Conservation (phyloP, 1,140 invertebrate genomes). For the Agraylea sexmaculata region DNA sequence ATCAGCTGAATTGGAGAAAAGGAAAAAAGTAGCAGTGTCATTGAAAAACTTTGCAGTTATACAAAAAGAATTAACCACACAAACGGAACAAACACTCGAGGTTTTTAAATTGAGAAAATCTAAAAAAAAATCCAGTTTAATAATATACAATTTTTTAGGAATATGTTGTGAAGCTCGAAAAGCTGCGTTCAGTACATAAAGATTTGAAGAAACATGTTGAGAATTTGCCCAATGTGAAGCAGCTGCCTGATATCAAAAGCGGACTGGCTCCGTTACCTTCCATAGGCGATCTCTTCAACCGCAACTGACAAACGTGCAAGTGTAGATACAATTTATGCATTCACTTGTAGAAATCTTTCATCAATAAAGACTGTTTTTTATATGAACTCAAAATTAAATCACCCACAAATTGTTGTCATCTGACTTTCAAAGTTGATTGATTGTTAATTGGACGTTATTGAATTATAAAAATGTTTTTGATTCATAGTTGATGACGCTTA, state of each 20-base stretch:
- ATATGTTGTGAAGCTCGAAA: slow-evolving; percentile 74
- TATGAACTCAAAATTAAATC: no score
- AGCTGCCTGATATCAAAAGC: slow-evolving; percentile 80
- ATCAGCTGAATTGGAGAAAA: slow-evolving; percentile 75
- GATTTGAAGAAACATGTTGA: slow-evolving; percentile 87
- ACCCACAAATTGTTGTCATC: no score
- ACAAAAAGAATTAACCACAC: slow-evolving; percentile 71
- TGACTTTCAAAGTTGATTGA: no score
- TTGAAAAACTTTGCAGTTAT: slow-evolving; percentile 74
- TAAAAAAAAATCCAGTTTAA: not conserved
- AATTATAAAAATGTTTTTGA: no score
- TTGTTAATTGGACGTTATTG: no score
- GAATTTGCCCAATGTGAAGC: slow-evolving; percentile 83
- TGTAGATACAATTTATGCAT: no score
- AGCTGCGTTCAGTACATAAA: slow-evolving; percentile 68
- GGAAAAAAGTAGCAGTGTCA: slow-evolving; percentile 74
- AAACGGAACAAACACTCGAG: slow-evolving; percentile 76
- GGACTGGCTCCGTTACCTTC: slow-evolving; percentile 84
- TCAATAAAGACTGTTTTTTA: no score
- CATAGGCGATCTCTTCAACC: slow-evolving; percentile 83
- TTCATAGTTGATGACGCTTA: no score
- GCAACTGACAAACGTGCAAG: slow-evolving; percentile 33
- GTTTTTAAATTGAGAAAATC: slow-evolving; percentile 34
- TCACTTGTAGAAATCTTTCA: no score
- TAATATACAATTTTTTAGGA: slow-evolving; percentile 49